Conservation (phyloP, 2,113 vertebrate genomes). For the Varanus salvator region DNA sequence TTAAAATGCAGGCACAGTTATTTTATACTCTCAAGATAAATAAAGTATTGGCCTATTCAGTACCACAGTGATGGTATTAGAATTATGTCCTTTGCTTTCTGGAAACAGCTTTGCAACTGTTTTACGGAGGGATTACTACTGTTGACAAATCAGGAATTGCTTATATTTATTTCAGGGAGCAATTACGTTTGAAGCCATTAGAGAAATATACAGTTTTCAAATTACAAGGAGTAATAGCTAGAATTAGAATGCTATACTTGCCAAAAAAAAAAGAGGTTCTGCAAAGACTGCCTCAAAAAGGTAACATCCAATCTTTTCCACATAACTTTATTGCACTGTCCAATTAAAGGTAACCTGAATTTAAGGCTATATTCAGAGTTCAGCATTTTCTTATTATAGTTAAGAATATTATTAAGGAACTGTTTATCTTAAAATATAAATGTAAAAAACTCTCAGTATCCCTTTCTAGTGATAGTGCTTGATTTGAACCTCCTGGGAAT, state of each 20-base stretch:
- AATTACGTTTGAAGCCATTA: neutral
- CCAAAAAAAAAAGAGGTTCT: slow-evolving; percentile 15
- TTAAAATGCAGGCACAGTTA: slow-evolving; percentile 28
- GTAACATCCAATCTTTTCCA: slow-evolving; percentile 50
- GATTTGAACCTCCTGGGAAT: slow-evolving; percentile 28
- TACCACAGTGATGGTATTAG: neutral
- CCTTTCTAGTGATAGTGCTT: slow-evolving; percentile 53
- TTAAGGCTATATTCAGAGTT: slow-evolving; percentile 42
- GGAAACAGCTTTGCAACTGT: slow-evolving; percentile 4
- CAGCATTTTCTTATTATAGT: slow-evolving; percentile 52
- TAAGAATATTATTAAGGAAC: slow-evolving; percentile 42
- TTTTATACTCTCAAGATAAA: slow-evolving; percentile 39
- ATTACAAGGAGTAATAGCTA: neutral
- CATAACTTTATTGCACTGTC: slow-evolving; percentile 25
- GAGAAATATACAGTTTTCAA: slow-evolving; percentile 14
- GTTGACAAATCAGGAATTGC: slow-evolving; percentile 18
- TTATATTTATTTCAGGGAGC: slow-evolving; percentile 34
- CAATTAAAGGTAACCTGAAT: neutral
- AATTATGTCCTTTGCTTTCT: slow-evolving; percentile 32
- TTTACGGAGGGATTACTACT: slow-evolving; percentile 27
- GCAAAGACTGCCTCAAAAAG: slow-evolving; percentile 32
- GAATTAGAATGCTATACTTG: slow-evolving; percentile 34
- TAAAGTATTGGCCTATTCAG: slow-evolving; percentile 18
- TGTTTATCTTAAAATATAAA: slow-evolving; percentile 52
- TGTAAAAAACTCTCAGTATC: slow-evolving; percentile 58